A percentile compares a stretch with the other conserved stretches of the same genome.
Evolutionary conservation across 23 tunicate genomes (phyloP).

Genomic region (Aplidium turbinatum): DNA sequence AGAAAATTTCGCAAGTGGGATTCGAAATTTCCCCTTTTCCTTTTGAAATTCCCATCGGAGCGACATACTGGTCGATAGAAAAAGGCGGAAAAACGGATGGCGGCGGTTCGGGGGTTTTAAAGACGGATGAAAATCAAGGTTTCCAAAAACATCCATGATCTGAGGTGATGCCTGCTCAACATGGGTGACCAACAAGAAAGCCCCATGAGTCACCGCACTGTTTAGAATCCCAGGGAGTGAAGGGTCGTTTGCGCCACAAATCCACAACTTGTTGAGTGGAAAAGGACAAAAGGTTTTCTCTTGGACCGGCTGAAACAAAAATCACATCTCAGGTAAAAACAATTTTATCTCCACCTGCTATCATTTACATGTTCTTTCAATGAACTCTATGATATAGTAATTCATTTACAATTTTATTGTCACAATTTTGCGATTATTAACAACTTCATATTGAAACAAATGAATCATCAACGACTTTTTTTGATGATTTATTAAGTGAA

Average conservation of each 20-base stretch:
- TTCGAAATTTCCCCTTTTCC: neutral
- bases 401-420: no score
- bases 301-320: neutral
- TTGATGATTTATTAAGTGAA: no score
- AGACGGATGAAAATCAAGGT: constrained; percentile 11
- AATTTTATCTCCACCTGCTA: neutral
- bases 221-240: constrained; percentile 12
- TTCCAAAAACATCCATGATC: neutral
- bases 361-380: no score
- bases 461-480: no score
- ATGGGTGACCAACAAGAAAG: constrained; percentile 43
- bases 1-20: constrained; percentile 37
- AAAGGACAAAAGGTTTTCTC: neutral
- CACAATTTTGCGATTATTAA: no score
- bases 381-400: no score
- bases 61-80: constrained; percentile 42
- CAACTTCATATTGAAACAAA: no score
- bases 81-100: constrained; percentile 57
- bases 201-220: constrained; percentile 39
- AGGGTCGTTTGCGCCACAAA: constrained; percentile 58
- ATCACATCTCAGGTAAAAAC: neutral
- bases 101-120: constrained; percentile 7
- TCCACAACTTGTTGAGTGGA: constrained; percentile 46
- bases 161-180: constrained; percentile 38
- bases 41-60: constrained; percentile 17